Evolutionary conservation across 2,888 invertebrate genomes (phyloP).

Genomic region (Amphimallon solstitiale): DNA sequence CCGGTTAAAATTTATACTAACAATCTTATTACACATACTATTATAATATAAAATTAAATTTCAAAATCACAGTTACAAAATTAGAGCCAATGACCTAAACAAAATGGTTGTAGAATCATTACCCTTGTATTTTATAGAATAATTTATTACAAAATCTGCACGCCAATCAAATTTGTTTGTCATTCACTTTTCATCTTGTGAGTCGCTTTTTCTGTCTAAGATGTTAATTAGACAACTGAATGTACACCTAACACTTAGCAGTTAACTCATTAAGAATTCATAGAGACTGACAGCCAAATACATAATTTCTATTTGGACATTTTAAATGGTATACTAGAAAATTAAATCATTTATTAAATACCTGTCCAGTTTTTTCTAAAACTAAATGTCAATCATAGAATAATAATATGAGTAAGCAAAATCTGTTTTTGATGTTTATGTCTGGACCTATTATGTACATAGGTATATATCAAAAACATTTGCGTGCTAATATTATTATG

Average conservation of each 20-base stretch:
- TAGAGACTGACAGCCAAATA: neutral
- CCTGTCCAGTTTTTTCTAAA: neutral
- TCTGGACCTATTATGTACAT: too few species aligned
- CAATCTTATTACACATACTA: too few species aligned
- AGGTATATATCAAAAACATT: too few species aligned
- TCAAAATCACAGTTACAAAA: too few species aligned
- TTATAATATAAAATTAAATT: too few species aligned
- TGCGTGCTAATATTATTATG: too few species aligned
- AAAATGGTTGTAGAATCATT: neutral
- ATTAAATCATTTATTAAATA: neutral
- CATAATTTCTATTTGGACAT: neutral
- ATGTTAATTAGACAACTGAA: neutral
- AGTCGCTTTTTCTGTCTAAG: neutral
- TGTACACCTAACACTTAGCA: neutral
- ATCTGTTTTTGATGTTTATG: too few species aligned
- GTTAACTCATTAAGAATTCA: conserved; percentile 4
- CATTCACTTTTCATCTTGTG: conserved; percentile 14
- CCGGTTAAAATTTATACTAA: too few species aligned
- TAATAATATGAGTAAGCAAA: too few species aligned
- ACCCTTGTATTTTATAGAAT: neutral
- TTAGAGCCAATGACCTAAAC: too few species aligned
- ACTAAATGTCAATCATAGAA: neutral
- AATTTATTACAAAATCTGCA: neutral
- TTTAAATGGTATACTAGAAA: neutral
- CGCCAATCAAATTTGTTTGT: neutral